Evolutionary conservation across 2,888 invertebrate genomes (phyloP).

Genomic region (Campaea margaritaria): DNA sequence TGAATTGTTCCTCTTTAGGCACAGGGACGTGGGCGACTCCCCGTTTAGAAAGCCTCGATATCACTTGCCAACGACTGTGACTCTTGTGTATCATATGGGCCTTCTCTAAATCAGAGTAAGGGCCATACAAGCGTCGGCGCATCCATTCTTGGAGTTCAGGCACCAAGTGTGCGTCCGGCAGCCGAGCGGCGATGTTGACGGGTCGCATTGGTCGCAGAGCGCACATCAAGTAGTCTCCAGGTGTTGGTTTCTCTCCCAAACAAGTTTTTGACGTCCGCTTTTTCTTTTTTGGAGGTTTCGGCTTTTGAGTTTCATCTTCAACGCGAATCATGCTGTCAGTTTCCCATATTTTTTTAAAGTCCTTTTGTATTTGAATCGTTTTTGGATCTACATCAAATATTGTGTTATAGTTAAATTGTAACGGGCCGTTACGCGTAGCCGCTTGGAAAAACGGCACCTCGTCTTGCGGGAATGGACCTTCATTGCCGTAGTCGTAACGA

Average conservation of each 20-base stretch:
- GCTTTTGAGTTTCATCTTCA: constrained; percentile 49
- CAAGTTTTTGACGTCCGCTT: constrained; percentile 58
- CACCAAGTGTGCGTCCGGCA: constrained; percentile 70
- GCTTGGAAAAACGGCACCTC: constrained; percentile 70
- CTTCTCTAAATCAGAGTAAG: constrained; percentile 51
- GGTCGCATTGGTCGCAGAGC: constrained; percentile 63
- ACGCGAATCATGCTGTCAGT: constrained; percentile 68
- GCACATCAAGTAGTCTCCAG: constrained; percentile 70
- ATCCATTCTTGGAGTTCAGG: constrained; percentile 78
- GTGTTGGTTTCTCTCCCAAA: constrained; percentile 61
- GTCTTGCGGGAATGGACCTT: constrained; percentile 62
- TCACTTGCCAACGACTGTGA: constrained; percentile 58
- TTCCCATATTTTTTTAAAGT: constrained; percentile 71
- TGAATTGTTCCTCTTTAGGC: constrained; percentile 52
- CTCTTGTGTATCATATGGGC: constrained; percentile 55
- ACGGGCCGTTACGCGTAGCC: constrained; percentile 56
- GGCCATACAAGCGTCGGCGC: constrained; percentile 69
- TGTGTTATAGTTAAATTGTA: constrained; percentile 67
- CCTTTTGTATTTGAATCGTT: constrained; percentile 60
- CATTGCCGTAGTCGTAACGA: constrained; percentile 67
- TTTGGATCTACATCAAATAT: constrained; percentile 69
- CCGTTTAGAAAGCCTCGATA: constrained; percentile 52
- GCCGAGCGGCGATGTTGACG: constrained; percentile 67
- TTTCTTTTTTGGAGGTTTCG: constrained; percentile 56
- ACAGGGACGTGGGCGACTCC: constrained; percentile 61